phyloP scores from a whole-genome alignment of 2,797 vertebrate genomes.

The Phalloptychus januarius region DNA sequence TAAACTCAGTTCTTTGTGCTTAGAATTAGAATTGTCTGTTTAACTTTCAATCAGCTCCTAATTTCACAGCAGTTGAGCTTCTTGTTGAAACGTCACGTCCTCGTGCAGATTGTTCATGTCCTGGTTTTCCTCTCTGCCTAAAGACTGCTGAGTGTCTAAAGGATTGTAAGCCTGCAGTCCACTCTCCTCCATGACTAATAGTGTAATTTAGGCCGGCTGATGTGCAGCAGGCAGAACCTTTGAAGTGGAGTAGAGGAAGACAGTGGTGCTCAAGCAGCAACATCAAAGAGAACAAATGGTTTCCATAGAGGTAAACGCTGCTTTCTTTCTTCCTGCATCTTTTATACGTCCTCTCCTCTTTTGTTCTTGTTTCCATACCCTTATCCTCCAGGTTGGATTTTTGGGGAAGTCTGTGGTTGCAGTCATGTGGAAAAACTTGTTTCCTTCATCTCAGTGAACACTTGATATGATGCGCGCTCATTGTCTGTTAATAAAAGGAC shows the following conservation, averaged over 20 bases:
- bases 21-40: slow-evolving; percentile 5
- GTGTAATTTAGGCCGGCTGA: slow-evolving; percentile 49
- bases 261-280: slow-evolving; percentile 30
- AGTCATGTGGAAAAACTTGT: neutral
- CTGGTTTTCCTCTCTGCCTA: slow-evolving; percentile 21
- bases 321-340: slow-evolving; percentile 12
- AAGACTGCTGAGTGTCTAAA: slow-evolving; percentile 24
- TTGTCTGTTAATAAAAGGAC: neutral
- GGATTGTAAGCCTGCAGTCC: slow-evolving; percentile 38
- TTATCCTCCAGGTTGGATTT: neutral
- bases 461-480: neutral
- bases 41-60: slow-evolving; percentile 30
- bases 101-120: slow-evolving; percentile 14
- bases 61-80: slow-evolving; percentile 22
- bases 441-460: neutral
- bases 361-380: neutral
- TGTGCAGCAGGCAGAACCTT: slow-evolving; percentile 46
- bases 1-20: slow-evolving; percentile 9
- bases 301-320: slow-evolving; percentile 36
- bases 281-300: slow-evolving; percentile 55
- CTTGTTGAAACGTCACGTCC: slow-evolving; percentile 12
- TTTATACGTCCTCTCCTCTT: slow-evolving; percentile 10
- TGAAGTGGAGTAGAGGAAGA: slow-evolving; percentile 50
- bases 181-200: slow-evolving; percentile 61
- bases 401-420: neutral